Conservation (phyloP, 35 echinoderm and acorn worm species). For the Ophioderma brevispina region DNA sequence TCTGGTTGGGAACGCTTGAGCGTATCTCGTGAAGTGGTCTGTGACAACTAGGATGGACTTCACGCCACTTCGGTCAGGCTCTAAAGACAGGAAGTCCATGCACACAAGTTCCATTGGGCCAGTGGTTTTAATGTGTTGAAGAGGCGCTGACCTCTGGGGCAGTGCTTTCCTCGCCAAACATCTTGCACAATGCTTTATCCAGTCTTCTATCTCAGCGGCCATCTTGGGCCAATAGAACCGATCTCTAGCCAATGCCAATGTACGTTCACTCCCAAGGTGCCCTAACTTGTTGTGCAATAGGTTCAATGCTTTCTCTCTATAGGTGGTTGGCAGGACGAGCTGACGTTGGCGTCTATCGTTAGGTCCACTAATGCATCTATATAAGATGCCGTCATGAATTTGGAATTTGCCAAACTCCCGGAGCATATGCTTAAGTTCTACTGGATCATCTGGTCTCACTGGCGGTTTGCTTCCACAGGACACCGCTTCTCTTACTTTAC, state of each 20-base stretch:
- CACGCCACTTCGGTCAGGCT: conserved; percentile 3
- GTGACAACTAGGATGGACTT: conserved; percentile 53
- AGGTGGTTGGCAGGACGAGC: conserved; percentile 30
- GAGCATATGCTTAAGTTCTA: not conserved
- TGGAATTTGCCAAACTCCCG: conserved; percentile 33
- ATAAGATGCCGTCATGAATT: conserved; percentile 21
- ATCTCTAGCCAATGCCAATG: conserved; percentile 8
- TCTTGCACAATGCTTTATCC: conserved; percentile 11
- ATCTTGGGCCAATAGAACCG: conserved; percentile 52
- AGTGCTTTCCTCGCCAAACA: conserved; percentile 49
- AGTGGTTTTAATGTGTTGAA: conserved; percentile 28
- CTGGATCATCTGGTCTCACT: not conserved
- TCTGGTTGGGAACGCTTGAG: conserved; percentile 51
- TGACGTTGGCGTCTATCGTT: not conserved
- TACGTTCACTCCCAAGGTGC: conserved; percentile 44
- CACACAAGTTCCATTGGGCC: conserved; percentile 60
- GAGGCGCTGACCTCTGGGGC: not conserved
- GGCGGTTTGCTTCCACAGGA: not conserved
- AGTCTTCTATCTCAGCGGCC: not conserved
- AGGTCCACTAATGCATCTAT: not conserved
- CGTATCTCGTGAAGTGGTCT: conserved; percentile 55
- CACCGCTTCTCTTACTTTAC: not conserved
- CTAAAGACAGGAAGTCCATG: conserved; percentile 56
- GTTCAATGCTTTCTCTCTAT: not conserved
- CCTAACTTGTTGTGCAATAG: conserved; percentile 45